Conservation (phyloP, 2,888 invertebrate genomes). For the Ametastegia equiseti region DNA sequence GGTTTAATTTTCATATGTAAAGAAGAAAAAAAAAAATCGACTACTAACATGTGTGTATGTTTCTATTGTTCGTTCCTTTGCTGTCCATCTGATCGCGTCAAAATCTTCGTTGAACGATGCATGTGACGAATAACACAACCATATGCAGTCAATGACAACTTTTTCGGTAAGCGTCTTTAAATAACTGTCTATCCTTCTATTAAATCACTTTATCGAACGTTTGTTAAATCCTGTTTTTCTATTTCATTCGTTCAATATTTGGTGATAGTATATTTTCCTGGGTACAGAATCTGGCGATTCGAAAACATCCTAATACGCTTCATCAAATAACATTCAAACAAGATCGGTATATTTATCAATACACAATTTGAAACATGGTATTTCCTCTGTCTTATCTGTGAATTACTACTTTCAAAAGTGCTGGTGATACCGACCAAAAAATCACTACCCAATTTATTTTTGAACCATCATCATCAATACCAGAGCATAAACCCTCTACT, state of each 20-base stretch:
- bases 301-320: neutral
- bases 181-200: conserved; percentile 53
- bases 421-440: neutral
- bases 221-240: neutral
- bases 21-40: conserved; percentile 2
- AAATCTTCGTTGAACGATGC: conserved; percentile 69
- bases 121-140: conserved; percentile 71
- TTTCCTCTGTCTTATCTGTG: neutral
- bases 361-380: neutral
- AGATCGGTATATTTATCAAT: neutral
- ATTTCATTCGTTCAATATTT: neutral
- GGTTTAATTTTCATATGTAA: neutral
- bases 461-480: neutral
- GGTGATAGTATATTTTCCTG: neutral
- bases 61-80: conserved; percentile 65
- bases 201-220: conserved; percentile 4
- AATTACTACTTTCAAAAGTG: neutral
- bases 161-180: conserved; percentile 93
- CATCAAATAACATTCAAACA: conserved; percentile 18
- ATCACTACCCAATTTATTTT: conserved; percentile 1
- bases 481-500: conserved; percentile 32
- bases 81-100: conserved; percentile 63
- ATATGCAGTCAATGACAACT: conserved; percentile 98
- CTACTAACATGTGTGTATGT: conserved; percentile 62
- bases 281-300: neutral